A percentile compares a stretch with the other conserved stretches of the same genome.
Conservation (phyloP, 2,888 invertebrate species). For the Hemicrepidius hirtus region DNA sequence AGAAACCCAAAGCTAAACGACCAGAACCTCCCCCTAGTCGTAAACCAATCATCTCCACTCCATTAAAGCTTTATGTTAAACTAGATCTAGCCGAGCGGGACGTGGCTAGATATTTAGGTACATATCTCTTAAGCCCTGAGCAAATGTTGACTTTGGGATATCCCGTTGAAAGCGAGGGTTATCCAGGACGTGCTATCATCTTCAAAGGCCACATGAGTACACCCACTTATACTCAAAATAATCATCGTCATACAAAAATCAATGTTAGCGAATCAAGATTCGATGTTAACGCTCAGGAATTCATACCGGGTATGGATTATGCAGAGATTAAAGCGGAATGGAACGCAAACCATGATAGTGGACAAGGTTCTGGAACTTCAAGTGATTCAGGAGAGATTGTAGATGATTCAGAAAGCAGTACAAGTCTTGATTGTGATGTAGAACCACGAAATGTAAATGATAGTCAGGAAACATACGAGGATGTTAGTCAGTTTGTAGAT, state of each 20-base stretch:
- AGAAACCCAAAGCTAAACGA: conserved; percentile 57
- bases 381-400: conserved; percentile 66
- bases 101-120: conserved; percentile 76
- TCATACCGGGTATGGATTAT: conserved; percentile 73
- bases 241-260: conserved; percentile 35
- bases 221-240: conserved; percentile 43
- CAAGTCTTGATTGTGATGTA: conserved; percentile 32
- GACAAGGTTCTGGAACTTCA: conserved; percentile 72
- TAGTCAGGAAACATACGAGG: neutral
- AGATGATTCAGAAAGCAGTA: conserved; percentile 54
- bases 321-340: conserved; percentile 53
- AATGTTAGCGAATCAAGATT: conserved; percentile 63
- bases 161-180: conserved; percentile 79
- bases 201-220: conserved; percentile 71
- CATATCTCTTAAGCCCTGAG: conserved; percentile 78
- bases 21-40: conserved; percentile 15
- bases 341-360: conserved; percentile 53
- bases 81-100: conserved; percentile 74
- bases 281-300: conserved; percentile 82
- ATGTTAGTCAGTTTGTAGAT: neutral
- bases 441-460: neutral
- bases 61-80: conserved; percentile 70
- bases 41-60: conserved; percentile 53
- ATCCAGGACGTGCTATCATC: conserved; percentile 79
- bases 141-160: conserved; percentile 82